Evolutionary conservation across 2,888 invertebrate genomes (phyloP).

Genomic region (Icerya purchasi): DNA sequence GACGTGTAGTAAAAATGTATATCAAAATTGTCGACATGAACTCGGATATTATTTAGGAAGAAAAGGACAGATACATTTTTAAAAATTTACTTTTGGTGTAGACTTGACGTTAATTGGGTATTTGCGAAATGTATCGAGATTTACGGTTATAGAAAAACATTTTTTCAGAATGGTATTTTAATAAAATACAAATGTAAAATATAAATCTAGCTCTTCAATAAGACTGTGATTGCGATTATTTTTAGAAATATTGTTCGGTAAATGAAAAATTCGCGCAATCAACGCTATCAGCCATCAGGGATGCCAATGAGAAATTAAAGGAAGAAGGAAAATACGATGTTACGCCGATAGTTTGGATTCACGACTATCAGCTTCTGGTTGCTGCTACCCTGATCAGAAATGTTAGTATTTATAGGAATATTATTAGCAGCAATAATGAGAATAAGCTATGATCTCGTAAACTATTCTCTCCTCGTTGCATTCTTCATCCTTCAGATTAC

Average conservation of each 20-base stretch:
- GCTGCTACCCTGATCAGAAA: constrained; percentile 28
- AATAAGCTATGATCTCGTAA: too few species aligned
- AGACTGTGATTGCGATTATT: not conserved
- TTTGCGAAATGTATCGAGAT: not conserved
- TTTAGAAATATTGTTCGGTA: constrained; percentile 24
- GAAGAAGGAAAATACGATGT: constrained; percentile 21
- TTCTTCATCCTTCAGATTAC: too few species aligned
- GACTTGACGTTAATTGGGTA: too few species aligned
- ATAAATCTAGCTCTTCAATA: not conserved
- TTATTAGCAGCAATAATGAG: too few species aligned
- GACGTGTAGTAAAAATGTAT: too few species aligned
- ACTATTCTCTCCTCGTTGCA: too few species aligned
- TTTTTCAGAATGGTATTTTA: not conserved
- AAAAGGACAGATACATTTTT: too few species aligned
- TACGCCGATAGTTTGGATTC: constrained; percentile 31
- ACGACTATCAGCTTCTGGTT: constrained; percentile 31
- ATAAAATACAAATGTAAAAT: not conserved
- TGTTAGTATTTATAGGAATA: constrained; percentile 17
- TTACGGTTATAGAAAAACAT: not conserved
- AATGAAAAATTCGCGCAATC: constrained; percentile 25
- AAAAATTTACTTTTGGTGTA: too few species aligned
- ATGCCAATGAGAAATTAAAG: constrained; percentile 22
- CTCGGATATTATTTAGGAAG: too few species aligned
- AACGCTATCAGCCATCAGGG: constrained; percentile 23
- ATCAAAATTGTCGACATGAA: too few species aligned